These are phyloP conservation scores for Acipenser oxyrinchus DNA, from an alignment of 2,797 vertebrate species.

Conservation along the genomic window DNA sequence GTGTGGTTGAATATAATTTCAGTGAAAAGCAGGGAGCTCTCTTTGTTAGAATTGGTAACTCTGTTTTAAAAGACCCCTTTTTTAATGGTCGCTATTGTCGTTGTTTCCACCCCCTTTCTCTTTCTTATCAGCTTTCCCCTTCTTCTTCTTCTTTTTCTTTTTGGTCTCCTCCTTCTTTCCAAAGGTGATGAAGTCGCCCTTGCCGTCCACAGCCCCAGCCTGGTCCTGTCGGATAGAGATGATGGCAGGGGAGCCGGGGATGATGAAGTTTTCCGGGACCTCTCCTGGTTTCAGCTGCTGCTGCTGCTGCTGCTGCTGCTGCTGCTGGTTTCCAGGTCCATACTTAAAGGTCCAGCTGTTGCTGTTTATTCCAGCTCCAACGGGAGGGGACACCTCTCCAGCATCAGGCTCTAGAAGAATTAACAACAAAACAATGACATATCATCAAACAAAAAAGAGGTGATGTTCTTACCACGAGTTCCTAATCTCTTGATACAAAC, in stretches of 20 bases:
- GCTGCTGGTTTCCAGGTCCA: conserved; percentile 66
- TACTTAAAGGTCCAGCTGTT: conserved; percentile 99
- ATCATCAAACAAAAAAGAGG: too few species aligned
- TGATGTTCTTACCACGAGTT: too few species aligned
- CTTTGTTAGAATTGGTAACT: conserved; percentile 62
- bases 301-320: too few species aligned
- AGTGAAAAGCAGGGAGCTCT: conserved; percentile 22
- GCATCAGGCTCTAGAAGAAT: conserved; percentile 80
- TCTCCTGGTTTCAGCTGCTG: conserved; percentile 76
- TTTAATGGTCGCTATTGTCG: conserved; percentile 87
- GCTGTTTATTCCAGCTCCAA: conserved; percentile 94
- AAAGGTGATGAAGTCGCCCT: conserved; percentile 97
- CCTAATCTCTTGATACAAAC: too few species aligned
- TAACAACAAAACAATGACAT: too few species aligned
- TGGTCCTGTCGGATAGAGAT: conserved; percentile 98
- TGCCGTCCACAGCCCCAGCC: conserved; percentile 78
- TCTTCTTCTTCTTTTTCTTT: conserved; percentile 99
- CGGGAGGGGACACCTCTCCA: conserved; percentile 91
- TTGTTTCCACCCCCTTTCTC: conserved; percentile 80
- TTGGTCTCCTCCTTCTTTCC: conserved; percentile 98
- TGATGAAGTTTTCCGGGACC: conserved; percentile 97
- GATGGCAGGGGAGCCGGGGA: conserved; percentile 95
- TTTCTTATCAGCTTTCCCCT: conserved; percentile 95
- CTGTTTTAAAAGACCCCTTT: conserved; percentile 54
- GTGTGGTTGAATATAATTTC: background rate